Base-by-base conservation (phyloP, 1,140 invertebrate species). In the Cardiocondyla obscurior region DNA sequence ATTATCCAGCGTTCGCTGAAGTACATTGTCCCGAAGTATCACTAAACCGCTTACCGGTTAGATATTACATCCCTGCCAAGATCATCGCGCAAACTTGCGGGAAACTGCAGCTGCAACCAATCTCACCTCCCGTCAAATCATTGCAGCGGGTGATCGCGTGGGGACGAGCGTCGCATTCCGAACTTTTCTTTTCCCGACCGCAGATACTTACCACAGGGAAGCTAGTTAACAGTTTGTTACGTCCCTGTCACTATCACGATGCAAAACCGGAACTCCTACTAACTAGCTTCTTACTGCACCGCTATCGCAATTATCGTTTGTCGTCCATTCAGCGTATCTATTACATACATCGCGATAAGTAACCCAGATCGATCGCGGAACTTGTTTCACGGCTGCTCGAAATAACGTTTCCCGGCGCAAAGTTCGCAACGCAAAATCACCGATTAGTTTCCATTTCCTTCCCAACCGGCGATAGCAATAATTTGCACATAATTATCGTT, bases 31-130 rank as follows among this genome's bases (percentile, higher is more conserved):
- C 51, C 49, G 42, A 30, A 86, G 72, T 65, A 77, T 67, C 70
- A 77, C 65, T 60, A 53, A 86, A 87, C 85, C 81, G 85, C 79
- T 87, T 86, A 83, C 70, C 46, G 82, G 74, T 81, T 87, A 70
- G 84, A 83, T 86, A 85, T 87, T 87, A 87, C 82, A 72, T 86
- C 74, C 64, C 81, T 86, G 85, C 69, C 85, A 87, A 83, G 85
- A 87, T 87, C 84, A 86, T 83, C 79, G 85, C 81, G 36, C 69
- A 87, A 87, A 87, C 85, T 87, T 87, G 72, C 72, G 85, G 85
- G 81, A 87, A 86, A 82, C 72, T 77, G 16, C 19, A 87, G 82
- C 79, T 83, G 85, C 79, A 65, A 42, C 42, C 51, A 83, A n/a
- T 67, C 74, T 72, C 67, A 44, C 69, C 49, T 42, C 42, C 62